Evolutionary conservation across 1,140 invertebrate genomes (phyloP).

Genomic region (Cydia splendana): DNA sequence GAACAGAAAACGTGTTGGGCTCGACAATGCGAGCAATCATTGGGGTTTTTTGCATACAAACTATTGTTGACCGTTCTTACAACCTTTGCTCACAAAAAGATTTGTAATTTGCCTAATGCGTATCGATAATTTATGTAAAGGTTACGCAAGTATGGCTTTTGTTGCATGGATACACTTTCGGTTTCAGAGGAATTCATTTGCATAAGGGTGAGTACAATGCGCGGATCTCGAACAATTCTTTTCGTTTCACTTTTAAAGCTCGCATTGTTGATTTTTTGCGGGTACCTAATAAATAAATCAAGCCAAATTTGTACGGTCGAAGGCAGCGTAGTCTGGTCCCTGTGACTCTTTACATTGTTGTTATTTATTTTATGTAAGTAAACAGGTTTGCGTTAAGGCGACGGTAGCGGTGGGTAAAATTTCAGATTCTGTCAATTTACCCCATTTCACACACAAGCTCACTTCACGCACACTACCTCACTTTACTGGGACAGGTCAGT

Average conservation of each 20-base stretch:
- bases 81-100: conserved; percentile 53
- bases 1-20: conserved; percentile 42
- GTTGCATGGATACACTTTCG: conserved; percentile 64
- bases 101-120: conserved; percentile 72
- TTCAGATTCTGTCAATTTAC: no score
- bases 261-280: conserved; percentile 73
- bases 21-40: conserved; percentile 56
- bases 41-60: conserved; percentile 46
- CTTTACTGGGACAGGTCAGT: no score
- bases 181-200: conserved; percentile 77
- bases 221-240: conserved; percentile 67
- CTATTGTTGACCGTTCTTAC: conserved; percentile 55
- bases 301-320: conserved; percentile 63
- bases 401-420: no score
- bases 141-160: conserved; percentile 61
- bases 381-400: conserved; percentile 26
- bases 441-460: no score
- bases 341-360: conserved; percentile 58
- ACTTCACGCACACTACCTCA: no score
- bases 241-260: conserved; percentile 76
- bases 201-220: conserved; percentile 72
- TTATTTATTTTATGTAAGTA: conserved; percentile 37
- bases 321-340: conserved; percentile 44
- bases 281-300: conserved; percentile 76
- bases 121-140: conserved; percentile 75